Evolutionary conservation across 2,888 invertebrate species (phyloP), one percentile per base, ranked within the genome.

Genomic region (Lycocerus yunnanus): DNA sequence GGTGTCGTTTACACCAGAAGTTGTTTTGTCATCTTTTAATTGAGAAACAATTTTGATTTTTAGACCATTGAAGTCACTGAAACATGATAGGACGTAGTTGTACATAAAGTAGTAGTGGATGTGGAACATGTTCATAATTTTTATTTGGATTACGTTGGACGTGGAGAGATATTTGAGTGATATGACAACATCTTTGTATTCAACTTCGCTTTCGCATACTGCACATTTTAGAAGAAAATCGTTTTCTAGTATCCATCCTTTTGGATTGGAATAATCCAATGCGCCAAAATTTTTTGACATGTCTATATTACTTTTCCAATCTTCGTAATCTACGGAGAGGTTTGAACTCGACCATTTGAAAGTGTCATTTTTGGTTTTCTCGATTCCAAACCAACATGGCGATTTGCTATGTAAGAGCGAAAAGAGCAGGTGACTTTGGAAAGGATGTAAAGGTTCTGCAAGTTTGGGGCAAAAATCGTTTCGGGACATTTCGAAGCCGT

Each of bases 311-410:
- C 15, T 15, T 15, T 69, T 71, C 77, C 77, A 77, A 16, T 61
- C 11, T 1, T 15, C 21, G 20, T 75, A 75, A 58, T 59, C 14
- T 2, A 71, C n/a, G 9, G 15, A 0, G 3, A 16, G 15, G 4
- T 66, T 66, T 13, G 71, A 66, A 18, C 66, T 60, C 5, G 69
- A 66, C 77, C 75, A 75, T 3, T 58, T 16, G 13, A 63, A 21
- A 16, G n/a, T 15, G 13, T 68, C 58, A 8, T 59, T 9, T 1
- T 18, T 18, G 4, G 11, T 58, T 16, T 63, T 60, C 61, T 77
- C 67, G 8, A 73, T 13, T 16, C 77, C 77, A 71, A 77, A 75
- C 73, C 75, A 75, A 61, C 74, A 77, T 1, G 69, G 68, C 3
- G 66, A 24, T 10, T 59, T 71, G 18, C 69, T 27, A 5, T 43